phyloP scores from a whole-genome alignment of 2,113 vertebrate species.

The Indri indri region DNA sequence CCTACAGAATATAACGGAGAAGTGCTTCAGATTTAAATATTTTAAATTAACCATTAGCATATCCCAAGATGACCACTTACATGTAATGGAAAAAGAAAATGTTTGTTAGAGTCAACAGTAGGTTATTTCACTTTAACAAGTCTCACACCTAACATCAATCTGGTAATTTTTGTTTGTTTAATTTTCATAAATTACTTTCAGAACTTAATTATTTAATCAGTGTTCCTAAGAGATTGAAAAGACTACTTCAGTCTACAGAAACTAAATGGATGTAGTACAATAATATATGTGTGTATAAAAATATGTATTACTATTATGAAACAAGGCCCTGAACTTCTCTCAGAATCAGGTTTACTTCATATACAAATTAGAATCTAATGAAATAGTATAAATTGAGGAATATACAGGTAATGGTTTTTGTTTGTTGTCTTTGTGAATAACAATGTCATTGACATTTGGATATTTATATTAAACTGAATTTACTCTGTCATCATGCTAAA shows the following conservation, averaged over 20 bases:
- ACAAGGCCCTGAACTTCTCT: background rate
- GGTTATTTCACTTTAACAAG: background rate
- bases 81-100: background rate
- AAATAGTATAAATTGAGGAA: conserved; percentile 46
- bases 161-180: background rate
- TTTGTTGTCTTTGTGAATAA: conserved; percentile 61
- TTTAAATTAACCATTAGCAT: background rate
- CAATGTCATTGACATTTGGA: conserved; percentile 60
- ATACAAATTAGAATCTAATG: conserved; percentile 57
- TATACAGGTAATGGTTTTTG: conserved; percentile 61
- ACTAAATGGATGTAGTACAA: background rate
- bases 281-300: background rate
- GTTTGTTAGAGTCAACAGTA: background rate
- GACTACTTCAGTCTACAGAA: background rate
- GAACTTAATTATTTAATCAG: background rate
- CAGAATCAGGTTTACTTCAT: background rate
- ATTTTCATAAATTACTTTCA: conserved; percentile 25
- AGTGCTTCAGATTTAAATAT: background rate
- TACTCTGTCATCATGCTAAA: conserved; percentile 65
- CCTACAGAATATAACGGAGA: background rate
- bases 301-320: background rate
- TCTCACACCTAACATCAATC: background rate
- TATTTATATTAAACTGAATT: conserved; percentile 74
- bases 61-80: background rate
- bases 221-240: background rate